Percentiles rank a stretch among this genome's conserved stretches.
Conservation (phyloP, 1,140 invertebrate species). For the honey bee (Apis mellifera) region Amel_HAv3.1 CM009933.2:10208001-10208500, state of each 20-base stretch:
- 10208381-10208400: neutral
- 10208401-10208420: neutral
- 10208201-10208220: slow-evolving; percentile 92
- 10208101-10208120: slow-evolving; percentile 87
- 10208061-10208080: slow-evolving; percentile 95
- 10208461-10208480: slow-evolving; percentile 86
- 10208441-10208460: slow-evolving; percentile 90
- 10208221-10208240: slow-evolving; percentile 85
- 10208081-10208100: slow-evolving; percentile 88
- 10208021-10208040: neutral
- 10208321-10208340: too few relatives aligned
- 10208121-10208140: slow-evolving; percentile 90
- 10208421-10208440: slow-evolving; percentile 83
- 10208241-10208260: neutral
- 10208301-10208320: too few relatives aligned
- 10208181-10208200: slow-evolving; percentile 94
- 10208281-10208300: too few relatives aligned
- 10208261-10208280: too few relatives aligned
- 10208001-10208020: too few relatives aligned
- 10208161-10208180: slow-evolving; percentile 94
- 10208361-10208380: neutral
- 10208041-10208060: slow-evolving; percentile 92
- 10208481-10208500: slow-evolving; percentile 89
- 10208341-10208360: neutral
- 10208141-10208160: slow-evolving; percentile 92